Percentiles rank a stretch among this genome's conserved stretches.
Evolutionary conservation across 2,113 vertebrate species (phyloP).

Genomic region (Gobius niger): DNA sequence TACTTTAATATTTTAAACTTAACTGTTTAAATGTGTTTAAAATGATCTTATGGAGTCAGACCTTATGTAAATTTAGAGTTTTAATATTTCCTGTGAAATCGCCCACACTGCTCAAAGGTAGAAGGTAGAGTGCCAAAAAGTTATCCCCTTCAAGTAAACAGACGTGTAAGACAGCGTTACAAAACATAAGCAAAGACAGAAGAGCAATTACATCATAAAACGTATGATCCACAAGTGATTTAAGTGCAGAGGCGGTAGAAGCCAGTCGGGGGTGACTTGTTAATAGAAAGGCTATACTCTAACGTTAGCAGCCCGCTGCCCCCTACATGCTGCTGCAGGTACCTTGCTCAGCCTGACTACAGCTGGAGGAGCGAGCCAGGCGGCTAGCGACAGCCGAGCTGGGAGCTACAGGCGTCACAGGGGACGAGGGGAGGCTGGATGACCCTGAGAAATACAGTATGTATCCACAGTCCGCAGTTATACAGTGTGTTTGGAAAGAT

Average conservation of each 20-base stretch:
- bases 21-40: too few species aligned
- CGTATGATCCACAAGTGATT: not conserved
- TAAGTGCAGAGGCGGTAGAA: too few species aligned
- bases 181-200: conserved; percentile 21
- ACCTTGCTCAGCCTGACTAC: conserved; percentile 89
- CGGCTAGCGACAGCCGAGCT: conserved; percentile 87
- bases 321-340: conserved; percentile 58
- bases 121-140: too few species aligned
- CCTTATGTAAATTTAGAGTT: too few species aligned
- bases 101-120: too few species aligned
- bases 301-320: not conserved
- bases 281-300: conserved; percentile 23
- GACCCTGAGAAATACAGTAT: conserved; percentile 82
- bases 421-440: conserved; percentile 82
- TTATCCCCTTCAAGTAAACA: too few species aligned
- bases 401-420: conserved; percentile 80
- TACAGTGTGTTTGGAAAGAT: not conserved
- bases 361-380: conserved; percentile 86
- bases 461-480: conserved; percentile 51
- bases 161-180: too few species aligned
- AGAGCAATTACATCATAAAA: conserved; percentile 1
- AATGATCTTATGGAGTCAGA: too few species aligned
- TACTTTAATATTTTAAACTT: too few species aligned
- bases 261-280: not conserved
- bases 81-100: too few species aligned